Evolutionary conservation across 30 jellyfish, hydroid and myxozoan species (phyloP), one percentile per base, ranked within the genome.

Genomic region (Chrysaora quinquecirrha): DNA sequence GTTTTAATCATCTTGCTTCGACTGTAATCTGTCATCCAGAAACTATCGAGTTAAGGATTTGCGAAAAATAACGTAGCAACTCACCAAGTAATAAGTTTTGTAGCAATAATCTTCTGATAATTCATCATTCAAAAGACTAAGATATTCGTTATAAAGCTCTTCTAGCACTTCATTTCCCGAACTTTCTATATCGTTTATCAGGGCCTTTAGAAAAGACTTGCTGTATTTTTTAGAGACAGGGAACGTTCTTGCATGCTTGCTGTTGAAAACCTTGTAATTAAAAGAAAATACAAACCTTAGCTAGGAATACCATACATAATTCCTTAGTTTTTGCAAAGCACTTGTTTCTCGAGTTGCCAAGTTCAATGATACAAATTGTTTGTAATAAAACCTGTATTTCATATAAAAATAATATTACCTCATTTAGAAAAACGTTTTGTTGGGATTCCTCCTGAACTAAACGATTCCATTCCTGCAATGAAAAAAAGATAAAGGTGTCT

Each of bases 151-250:
- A 63, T 78, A 78, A 1, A 78, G 14, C 43, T 78, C 89, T 46
- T 78, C 82, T 29, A 78, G 0, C 12, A 78, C 89, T 48, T 62
- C 89, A 46, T 23, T 0, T 14, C 89, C 89, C 21, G 63, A 30
- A 9, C 61, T 38, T 38, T 78, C 89, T 10, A 78, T 23, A n/a
- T 43, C 30, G 31, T n/a, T 34, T 38, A 78, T 78, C 38, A 78
- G 28, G 9, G 12, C 60, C 19, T 78, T 78, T 14, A 78, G 19
- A n/a, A 78, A 78, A 11, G 27, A 2, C 48, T 21, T 62, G 38
- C 49, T 78, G 89, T 78, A 62, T n/a, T 64, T 78, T 6, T 0
- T 23, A 7, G 70, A 64, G 38, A 63, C 89, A 24, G 33, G 56
- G 63, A 78, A 78, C 0, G 21, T 6, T 48, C 32, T 43, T 43